Conservation (phyloP, 2,888 invertebrate genomes). For the Hirtodrosophila trivittata region DNA sequence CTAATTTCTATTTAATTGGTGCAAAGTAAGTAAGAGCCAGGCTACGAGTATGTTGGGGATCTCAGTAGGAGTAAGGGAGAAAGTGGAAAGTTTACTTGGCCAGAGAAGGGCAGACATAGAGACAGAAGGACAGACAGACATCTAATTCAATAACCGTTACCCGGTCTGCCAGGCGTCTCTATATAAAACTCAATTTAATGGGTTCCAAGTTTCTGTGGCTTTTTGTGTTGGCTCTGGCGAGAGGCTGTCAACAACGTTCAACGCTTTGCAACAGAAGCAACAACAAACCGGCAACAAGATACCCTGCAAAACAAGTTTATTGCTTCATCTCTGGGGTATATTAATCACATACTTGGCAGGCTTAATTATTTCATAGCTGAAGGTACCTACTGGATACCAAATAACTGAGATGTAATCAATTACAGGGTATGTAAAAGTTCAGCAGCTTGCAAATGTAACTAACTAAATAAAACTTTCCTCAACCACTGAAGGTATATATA, state of each 20-base stretch:
- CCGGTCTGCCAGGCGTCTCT: conserved; percentile 57
- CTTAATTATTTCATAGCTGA: too few relatives aligned
- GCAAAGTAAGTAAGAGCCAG: conserved; percentile 19
- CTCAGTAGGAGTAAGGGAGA: too few relatives aligned
- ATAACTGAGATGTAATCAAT: too few relatives aligned
- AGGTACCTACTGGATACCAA: too few relatives aligned
- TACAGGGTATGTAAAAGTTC: not conserved
- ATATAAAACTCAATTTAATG: conserved; percentile 74
- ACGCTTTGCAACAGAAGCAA: conserved; percentile 25
- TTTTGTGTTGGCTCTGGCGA: conserved; percentile 44
- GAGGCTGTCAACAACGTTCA: conserved; percentile 65
- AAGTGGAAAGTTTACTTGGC: too few relatives aligned
- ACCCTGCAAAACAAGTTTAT: conserved; percentile 15
- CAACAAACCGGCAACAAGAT: conserved; percentile 15
- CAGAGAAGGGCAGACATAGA: not conserved
- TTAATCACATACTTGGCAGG: too few relatives aligned
- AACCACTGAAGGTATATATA: too few relatives aligned
- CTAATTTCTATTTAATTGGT: conserved; percentile 42
- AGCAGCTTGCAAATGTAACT: not conserved
- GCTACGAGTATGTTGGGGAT: too few relatives aligned
- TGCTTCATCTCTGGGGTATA: too few relatives aligned
- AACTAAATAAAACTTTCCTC: too few relatives aligned
- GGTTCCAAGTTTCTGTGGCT: conserved; percentile 59
- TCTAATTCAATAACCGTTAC: conserved; percentile 67
- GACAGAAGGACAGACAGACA: conserved; percentile 22